phyloP scores from a whole-genome alignment of 2,113 vertebrate species.

The Hippocampus abdominalis region DNA sequence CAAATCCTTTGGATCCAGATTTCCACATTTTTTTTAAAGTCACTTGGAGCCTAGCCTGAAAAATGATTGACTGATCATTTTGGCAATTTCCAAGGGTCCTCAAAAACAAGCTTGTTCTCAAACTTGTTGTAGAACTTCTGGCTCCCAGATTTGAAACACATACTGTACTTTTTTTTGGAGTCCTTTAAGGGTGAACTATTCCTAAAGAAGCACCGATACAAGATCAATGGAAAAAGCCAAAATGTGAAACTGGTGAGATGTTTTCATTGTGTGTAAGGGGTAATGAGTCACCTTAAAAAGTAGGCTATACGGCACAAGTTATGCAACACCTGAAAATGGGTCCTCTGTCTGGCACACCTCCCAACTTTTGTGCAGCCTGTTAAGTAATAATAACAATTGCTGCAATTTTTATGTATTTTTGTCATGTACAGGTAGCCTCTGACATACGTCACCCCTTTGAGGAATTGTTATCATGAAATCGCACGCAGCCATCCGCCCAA shows the following conservation, averaged over 20 bases:
- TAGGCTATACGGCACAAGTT: background rate
- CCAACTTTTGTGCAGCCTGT: background rate
- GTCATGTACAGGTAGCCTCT: background rate
- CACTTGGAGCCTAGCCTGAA: too few relatives aligned
- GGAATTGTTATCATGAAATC: background rate
- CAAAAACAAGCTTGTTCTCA: too few relatives aligned
- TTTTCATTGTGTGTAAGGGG: background rate
- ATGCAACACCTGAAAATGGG: background rate
- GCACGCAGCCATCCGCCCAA: background rate
- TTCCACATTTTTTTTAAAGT: too few relatives aligned
- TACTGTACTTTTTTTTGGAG: too few relatives aligned
- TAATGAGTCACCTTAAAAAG: background rate
- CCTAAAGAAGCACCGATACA: too few relatives aligned
- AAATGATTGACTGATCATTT: too few relatives aligned
- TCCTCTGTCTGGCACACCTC: background rate
- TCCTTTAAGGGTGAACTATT: too few relatives aligned
- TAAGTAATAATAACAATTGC: background rate
- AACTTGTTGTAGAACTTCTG: too few relatives aligned
- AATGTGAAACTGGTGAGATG: background rate
- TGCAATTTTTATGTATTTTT: background rate
- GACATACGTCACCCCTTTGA: background rate
- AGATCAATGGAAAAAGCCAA: background rate
- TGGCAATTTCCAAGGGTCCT: too few relatives aligned
- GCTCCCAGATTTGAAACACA: too few relatives aligned
- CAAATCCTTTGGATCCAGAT: too few relatives aligned